phyloP scores from a whole-genome alignment of 1,140 invertebrate genomes.

The Drosophila jambulina region DNA sequence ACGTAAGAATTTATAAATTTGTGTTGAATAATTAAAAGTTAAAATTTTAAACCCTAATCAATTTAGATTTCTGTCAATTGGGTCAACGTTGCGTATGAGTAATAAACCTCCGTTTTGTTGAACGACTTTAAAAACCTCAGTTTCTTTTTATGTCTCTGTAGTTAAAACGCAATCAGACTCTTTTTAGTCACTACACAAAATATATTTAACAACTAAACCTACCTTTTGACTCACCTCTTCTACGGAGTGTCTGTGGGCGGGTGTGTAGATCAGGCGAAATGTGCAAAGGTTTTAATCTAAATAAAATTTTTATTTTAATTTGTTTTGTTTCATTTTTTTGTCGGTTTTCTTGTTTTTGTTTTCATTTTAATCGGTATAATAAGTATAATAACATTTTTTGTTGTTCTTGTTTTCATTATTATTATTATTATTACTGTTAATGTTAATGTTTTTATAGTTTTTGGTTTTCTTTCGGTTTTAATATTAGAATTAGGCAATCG shows the following conservation, averaged over 20 bases:
- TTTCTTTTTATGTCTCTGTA: no score
- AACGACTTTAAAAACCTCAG: not conserved
- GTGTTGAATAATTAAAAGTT: not conserved
- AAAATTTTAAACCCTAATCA: not conserved
- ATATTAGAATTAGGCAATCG: constrained; percentile 85
- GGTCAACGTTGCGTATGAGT: not conserved
- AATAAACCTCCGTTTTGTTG: not conserved
- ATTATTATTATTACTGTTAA: constrained; percentile 80
- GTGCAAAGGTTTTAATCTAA: constrained; percentile 80
- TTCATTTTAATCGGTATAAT: constrained; percentile 85
- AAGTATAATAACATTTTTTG: constrained; percentile 85
- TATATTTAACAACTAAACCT: not conserved
- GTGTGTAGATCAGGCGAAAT: constrained; percentile 21
- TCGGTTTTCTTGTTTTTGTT: constrained; percentile 74
- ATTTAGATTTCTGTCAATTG: no score
- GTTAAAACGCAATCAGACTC: no score
- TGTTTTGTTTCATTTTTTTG: constrained; percentile 83
- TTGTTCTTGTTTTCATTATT: constrained; percentile 72
- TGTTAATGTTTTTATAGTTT: constrained; percentile 79
- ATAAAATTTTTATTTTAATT: constrained; percentile 85
- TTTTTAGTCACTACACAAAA: no score
- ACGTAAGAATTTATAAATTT: not conserved
- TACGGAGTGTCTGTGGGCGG: not conserved
- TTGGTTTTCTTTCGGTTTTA: constrained; percentile 67
- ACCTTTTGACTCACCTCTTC: constrained; percentile 8